These are phyloP conservation scores for Corbicula japonica DNA, from an alignment of 2,888 invertebrate species.

Conservation along the genomic window DNA sequence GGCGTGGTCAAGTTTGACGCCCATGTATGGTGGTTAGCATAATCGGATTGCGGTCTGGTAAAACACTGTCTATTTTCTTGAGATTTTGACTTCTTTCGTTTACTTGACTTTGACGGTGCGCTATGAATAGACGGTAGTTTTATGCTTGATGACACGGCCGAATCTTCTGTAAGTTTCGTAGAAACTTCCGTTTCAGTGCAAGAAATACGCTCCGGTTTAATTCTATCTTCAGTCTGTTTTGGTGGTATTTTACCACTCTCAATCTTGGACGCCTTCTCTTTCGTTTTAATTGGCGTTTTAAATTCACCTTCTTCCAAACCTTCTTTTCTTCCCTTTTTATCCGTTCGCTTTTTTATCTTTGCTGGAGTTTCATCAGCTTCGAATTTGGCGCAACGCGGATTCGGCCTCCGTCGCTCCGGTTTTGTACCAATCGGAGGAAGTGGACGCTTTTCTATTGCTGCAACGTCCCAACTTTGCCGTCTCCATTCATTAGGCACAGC, in stretches of 20 bases:
- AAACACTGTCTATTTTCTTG: neutral
- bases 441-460: conserved; percentile 12
- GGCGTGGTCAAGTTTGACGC: conserved; percentile 6
- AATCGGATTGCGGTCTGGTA: neutral
- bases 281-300: too few species aligned
- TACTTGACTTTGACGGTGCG: neutral
- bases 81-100: conserved; percentile 11
- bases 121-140: neutral
- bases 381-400: conserved; percentile 3
- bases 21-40: neutral
- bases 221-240: too few species aligned
- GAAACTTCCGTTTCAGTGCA: too few species aligned
- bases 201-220: too few species aligned
- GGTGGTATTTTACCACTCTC: too few species aligned
- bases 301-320: too few species aligned
- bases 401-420: conserved; percentile 5
- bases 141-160: neutral
- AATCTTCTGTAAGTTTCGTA: too few species aligned
- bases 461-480: conserved; percentile 51
- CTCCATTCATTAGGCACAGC: conserved; percentile 44
- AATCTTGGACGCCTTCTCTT: too few species aligned
- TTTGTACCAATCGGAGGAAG: conserved; percentile 8
- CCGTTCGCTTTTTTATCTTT: conserved; percentile 21
- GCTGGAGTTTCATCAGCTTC: neutral
- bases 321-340: too few species aligned